phyloP scores from a whole-genome alignment of 2,113 vertebrate genomes.

The Mugil cephalus region DNA sequence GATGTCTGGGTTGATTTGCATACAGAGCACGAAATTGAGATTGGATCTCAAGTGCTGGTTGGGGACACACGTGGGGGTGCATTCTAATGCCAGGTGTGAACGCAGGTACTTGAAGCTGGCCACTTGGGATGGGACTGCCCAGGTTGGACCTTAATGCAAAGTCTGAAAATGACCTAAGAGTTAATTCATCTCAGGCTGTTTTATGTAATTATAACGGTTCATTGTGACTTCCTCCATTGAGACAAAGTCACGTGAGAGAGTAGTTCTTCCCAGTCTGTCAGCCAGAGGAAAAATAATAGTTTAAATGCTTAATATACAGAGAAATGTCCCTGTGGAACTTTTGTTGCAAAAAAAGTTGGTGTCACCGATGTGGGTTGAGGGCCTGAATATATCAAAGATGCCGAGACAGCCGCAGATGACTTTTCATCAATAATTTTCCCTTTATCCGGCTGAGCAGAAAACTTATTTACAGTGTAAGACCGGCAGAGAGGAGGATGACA shows the following conservation, averaged over 20 bases:
- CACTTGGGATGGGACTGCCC: too few species aligned
- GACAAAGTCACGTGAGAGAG: not conserved
- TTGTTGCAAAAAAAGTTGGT: slow-evolving; percentile 24
- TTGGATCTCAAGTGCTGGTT: too few species aligned
- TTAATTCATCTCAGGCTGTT: slow-evolving; percentile 3
- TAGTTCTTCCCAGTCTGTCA: slow-evolving; percentile 1
- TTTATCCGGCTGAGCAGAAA: slow-evolving; percentile 49
- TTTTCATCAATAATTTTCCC: slow-evolving; percentile 57
- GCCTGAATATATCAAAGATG: slow-evolving; percentile 30
- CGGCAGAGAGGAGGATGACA: slow-evolving; percentile 43
- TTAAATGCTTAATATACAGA: not conserved
- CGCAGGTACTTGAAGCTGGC: too few species aligned
- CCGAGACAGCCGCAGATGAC: slow-evolving; percentile 29
- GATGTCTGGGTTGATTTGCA: too few species aligned
- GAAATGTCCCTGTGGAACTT: not conserved
- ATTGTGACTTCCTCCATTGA: not conserved
- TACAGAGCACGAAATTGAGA: too few species aligned
- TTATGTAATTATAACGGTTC: slow-evolving; percentile 17
- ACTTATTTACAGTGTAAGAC: slow-evolving; percentile 27
- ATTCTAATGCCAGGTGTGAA: too few species aligned
- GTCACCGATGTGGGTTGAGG: slow-evolving; percentile 24
- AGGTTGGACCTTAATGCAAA: not conserved
- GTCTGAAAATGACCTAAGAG: slow-evolving; percentile 31
- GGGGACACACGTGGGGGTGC: too few species aligned
- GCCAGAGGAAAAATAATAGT: not conserved